A percentile compares a stretch with the other conserved stretches of the same genome.
phyloP scores from a whole-genome alignment of 2,113 vertebrate genomes.

The Rousettus leschenaultii region DNA sequence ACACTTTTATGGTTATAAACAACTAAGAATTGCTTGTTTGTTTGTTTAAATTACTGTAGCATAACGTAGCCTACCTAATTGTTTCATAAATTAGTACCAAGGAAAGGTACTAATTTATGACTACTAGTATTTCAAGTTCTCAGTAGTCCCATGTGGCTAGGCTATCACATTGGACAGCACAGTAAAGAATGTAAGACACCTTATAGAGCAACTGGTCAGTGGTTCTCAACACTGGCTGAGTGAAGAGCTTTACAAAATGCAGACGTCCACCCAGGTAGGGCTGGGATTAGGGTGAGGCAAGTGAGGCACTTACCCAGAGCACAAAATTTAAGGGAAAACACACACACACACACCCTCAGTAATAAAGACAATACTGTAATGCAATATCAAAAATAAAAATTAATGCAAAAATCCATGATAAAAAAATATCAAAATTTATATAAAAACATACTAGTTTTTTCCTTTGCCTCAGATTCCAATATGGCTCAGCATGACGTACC shows the following conservation, averaged over 20 bases:
- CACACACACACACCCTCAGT: not conserved
- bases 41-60: not conserved
- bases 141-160: not conserved
- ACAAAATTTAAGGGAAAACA: not conserved
- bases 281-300: not conserved
- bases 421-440: not conserved
- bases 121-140: not conserved
- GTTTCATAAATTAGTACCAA: not conserved
- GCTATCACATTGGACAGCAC: not conserved
- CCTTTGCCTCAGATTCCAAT: not conserved
- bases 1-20: not conserved
- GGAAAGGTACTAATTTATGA: not conserved
- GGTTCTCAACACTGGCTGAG: not conserved
- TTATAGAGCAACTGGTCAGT: not conserved
- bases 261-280: not conserved
- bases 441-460: not conserved
- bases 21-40: not conserved
- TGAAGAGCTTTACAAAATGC: not conserved
- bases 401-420: not conserved
- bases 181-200: not conserved
- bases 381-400: slow-evolving; percentile 10
- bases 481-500: not conserved
- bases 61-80: not conserved
- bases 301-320: not conserved
- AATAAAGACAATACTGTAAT: not conserved